Base-by-base conservation (phyloP, 2,113 vertebrate species). In the Benthochromis sp. region DNA sequence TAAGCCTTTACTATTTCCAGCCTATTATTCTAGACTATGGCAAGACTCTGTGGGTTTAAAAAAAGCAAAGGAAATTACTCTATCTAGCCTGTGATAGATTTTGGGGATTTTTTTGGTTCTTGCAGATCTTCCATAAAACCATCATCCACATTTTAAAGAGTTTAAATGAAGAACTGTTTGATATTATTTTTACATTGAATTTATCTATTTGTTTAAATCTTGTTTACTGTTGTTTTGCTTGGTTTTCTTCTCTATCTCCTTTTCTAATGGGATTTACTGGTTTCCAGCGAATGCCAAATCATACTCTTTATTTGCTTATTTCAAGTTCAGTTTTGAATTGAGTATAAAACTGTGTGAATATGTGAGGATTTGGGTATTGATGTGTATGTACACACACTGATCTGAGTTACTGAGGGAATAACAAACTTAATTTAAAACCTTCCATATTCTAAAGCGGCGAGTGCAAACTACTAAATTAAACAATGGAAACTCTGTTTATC, bases 161-260 rank as follows among this genome's bases (percentile, higher is more conserved):
- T 50, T 76, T 31, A 50, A 47, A 76, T 19, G 82, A 87, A 89
- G 76, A 84, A 50, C 21, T 66, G 34, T 1, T 66, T 24, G 79
- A 36, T 43, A 45, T 90, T 90, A 45, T 69, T 88, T 92, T 89
- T 83, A 7, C 57, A 89, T 87, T 87, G 79, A 85, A 90, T 92
- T 90, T 61, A 81, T 91, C 91, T 47, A 84, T 84, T 83, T 92
- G 89, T 90, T 86, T 87, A 38, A 80, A 91, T 83, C 29, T 52
- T 3, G 55, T 86, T 81, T 54, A 55, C 12, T 40, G 6, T 38
- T 55, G 83, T 14, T 66, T 31, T 29, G 2, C 66, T 81, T 86
- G 81, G 16, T 88, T 88, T 90, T 78, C 14, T 71, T 82, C 54
- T 83, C 40, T 87, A n/a, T 85, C 53, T 34, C 36, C 8, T 78